A percentile compares a stretch with the other conserved stretches of the same genome.
Conservation (phyloP, 2,888 invertebrate species). For the Pammene fasciana region DNA sequence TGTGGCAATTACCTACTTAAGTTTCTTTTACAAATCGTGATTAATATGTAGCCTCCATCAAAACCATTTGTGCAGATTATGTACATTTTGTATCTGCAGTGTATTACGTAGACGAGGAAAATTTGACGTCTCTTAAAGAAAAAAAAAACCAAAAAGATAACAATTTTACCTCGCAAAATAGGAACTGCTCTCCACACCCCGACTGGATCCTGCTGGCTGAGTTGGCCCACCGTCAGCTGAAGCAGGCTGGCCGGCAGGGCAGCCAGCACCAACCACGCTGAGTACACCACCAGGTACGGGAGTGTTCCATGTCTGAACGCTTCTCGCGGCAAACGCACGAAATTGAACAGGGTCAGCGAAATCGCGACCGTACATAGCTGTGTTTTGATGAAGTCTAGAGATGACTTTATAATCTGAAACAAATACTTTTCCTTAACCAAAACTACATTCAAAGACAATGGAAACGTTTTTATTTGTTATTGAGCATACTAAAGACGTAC, state of each 20-base stretch:
- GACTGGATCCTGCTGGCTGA: constrained; percentile 86
- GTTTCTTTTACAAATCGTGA: too few species aligned
- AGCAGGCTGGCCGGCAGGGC: constrained; percentile 84
- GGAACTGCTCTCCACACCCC: constrained; percentile 87
- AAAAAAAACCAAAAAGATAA: too few species aligned
- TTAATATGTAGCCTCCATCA: too few species aligned
- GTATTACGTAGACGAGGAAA: too few species aligned
- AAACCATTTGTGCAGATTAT: too few species aligned
- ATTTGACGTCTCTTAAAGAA: too few species aligned
- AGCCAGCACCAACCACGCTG: constrained; percentile 81
- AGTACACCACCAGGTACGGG: constrained; percentile 85
- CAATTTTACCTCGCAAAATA: constrained; percentile 83
- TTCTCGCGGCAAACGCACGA: constrained; percentile 84
- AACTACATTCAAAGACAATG: too few species aligned
- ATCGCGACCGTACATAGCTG: constrained; percentile 84
- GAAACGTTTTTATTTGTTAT: too few species aligned
- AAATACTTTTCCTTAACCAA: background rate
- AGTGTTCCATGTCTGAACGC: constrained; percentile 84
- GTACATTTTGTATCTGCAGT: too few species aligned
- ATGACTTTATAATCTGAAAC: constrained; percentile 71
- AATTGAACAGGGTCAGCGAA: constrained; percentile 84
- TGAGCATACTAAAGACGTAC: too few species aligned
- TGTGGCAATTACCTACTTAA: too few species aligned
- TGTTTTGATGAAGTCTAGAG: constrained; percentile 68
- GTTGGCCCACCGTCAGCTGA: constrained; percentile 86